These are phyloP conservation scores for Macroglossus sobrinus DNA, from an alignment of 2,113 vertebrate species.

Conservation along the genomic window DNA sequence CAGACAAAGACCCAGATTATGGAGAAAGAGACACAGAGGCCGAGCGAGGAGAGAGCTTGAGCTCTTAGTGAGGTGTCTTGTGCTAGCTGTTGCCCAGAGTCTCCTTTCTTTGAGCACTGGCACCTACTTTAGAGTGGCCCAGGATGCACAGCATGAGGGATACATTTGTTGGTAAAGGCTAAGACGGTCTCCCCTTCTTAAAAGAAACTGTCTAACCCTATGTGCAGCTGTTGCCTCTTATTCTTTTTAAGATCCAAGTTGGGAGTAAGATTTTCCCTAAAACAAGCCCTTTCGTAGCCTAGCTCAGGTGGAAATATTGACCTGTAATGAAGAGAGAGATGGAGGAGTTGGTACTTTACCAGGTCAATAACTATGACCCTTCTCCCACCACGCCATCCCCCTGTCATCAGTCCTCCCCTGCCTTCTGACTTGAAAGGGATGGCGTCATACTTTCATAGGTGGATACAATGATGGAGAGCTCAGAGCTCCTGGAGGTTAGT, in stretches of 20 bases:
- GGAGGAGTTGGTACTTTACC: not conserved
- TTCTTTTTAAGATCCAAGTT: not conserved
- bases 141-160: not conserved
- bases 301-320: conserved; percentile 41
- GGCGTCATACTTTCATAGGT: conserved; percentile 64
- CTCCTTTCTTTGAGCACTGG: not conserved
- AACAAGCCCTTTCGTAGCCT: not conserved
- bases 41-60: conserved; percentile 32
- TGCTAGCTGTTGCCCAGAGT: conserved; percentile 24
- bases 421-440: conserved; percentile 58
- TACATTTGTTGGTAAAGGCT: conserved; percentile 21
- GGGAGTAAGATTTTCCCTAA: not conserved
- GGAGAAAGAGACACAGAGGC: conserved; percentile 7
- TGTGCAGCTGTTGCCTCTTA: conserved; percentile 10
- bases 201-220: conserved; percentile 19
- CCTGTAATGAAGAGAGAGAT: not conserved
- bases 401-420: conserved; percentile 8
- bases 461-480: not conserved
- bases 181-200: not conserved
- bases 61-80: conserved; percentile 40
- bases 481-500: not conserved
- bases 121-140: not conserved
- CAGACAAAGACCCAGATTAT: conserved; percentile 39
- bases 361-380: not conserved
- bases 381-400: not conserved